Evolutionary conservation across 2,888 invertebrate species (phyloP).

Genomic region (Willowsia nigromaculata): DNA sequence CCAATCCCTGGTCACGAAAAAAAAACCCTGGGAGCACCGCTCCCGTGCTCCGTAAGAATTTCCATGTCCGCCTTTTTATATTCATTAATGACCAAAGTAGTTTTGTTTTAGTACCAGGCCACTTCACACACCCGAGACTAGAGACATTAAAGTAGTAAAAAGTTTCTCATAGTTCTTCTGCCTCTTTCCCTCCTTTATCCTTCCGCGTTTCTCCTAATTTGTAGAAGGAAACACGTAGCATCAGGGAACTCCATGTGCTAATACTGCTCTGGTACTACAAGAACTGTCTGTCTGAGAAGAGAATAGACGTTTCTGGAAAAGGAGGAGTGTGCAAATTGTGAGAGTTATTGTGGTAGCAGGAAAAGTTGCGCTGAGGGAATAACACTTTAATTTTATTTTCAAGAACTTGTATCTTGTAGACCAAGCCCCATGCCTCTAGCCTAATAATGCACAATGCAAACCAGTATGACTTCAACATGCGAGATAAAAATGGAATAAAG

Average conservation of each 20-base stretch:
- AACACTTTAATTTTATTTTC: slow-evolving; percentile 33
- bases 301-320: not conserved
- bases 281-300: not conserved
- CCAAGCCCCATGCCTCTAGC: not conserved
- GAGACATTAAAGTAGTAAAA: no score
- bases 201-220: not conserved
- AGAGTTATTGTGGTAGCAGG: slow-evolving; percentile 38
- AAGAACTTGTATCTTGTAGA: not conserved
- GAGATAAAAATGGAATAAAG: not conserved
- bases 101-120: not conserved
- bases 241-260: not conserved
- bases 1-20: not conserved
- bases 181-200: not conserved
- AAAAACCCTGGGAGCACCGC: no score
- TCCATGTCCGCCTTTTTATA: not conserved
- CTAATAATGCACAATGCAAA: not conserved
- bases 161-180: not conserved
- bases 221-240: not conserved
- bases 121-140: slow-evolving; percentile 1
- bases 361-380: slow-evolving; percentile 33
- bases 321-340: not conserved
- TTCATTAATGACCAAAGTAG: not conserved
- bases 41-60: no score
- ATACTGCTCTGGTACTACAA: not conserved
- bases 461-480: not conserved